Conservation (phyloP, 2,113 vertebrate genomes). For the Macaca fascicularis region T2T-MFA8v1.1 NC_088387.1:118978501-118979000, state of each 20-base stretch:
- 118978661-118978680: not conserved
- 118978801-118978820: accelerated
- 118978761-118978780: accelerated
- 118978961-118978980: no score
- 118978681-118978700: accelerated
- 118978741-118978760: no score
- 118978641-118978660: no score
- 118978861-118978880: not conserved
- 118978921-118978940: not conserved
- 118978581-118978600: not conserved
- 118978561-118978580: not conserved
- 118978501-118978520: not conserved
- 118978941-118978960: not conserved
- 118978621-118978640: not conserved
- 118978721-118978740: accelerated
- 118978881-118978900: not conserved
- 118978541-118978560: not conserved
- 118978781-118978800: not conserved
- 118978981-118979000: not conserved
- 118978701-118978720: accelerated
- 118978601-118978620: not conserved
- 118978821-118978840: no score
- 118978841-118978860: not conserved
- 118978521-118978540: not conserved
- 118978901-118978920: not conserved